Evolutionary conservation across 2,797 vertebrate genomes (phyloP).

Genomic region (Sebastes diploproa): DNA sequence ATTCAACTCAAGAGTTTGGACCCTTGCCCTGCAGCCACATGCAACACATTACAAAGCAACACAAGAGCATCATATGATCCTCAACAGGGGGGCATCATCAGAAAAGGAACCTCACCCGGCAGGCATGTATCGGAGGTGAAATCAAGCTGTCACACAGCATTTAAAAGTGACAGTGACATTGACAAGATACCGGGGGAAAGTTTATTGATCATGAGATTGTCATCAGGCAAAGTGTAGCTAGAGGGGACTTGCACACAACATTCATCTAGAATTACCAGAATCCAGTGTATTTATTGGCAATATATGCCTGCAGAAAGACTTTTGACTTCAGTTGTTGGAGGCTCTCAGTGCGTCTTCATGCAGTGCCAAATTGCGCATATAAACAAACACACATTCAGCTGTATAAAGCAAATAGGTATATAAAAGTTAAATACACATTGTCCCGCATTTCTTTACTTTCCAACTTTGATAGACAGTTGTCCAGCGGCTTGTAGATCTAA

Average conservation of each 20-base stretch:
- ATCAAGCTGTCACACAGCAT: slow-evolving; percentile 26
- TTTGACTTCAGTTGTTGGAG: slow-evolving; percentile 16
- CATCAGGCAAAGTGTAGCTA: not conserved
- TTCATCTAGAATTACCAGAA: slow-evolving; percentile 21
- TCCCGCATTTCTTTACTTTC: not conserved
- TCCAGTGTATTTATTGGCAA: slow-evolving; percentile 33
- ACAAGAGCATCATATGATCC: slow-evolving; percentile 79
- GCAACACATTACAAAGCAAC: slow-evolving; percentile 79
- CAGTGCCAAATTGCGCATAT: slow-evolving; percentile 32
- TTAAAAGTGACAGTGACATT: slow-evolving; percentile 29
- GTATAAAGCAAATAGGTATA: slow-evolving; percentile 22
- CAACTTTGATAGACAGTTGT: slow-evolving; percentile 9
- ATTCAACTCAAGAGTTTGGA: slow-evolving; percentile 76
- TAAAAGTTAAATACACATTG: slow-evolving; percentile 8
- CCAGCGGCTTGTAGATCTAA: slow-evolving; percentile 11
- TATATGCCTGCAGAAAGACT: slow-evolving; percentile 17
- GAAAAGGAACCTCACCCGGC: slow-evolving; percentile 51
- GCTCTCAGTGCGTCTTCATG: slow-evolving; percentile 15
- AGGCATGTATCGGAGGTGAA: slow-evolving; percentile 54
- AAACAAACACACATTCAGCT: slow-evolving; percentile 37
- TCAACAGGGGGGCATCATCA: slow-evolving; percentile 52
- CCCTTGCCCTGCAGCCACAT: slow-evolving; percentile 70
- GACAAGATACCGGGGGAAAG: not conserved
- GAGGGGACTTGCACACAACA: not conserved
- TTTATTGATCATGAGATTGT: slow-evolving; percentile 26